A percentile compares a stretch with the other conserved stretches of the same genome.
phyloP scores from a whole-genome alignment of 2,113 vertebrate species.

The Pseudopodoces humilis region DNA sequence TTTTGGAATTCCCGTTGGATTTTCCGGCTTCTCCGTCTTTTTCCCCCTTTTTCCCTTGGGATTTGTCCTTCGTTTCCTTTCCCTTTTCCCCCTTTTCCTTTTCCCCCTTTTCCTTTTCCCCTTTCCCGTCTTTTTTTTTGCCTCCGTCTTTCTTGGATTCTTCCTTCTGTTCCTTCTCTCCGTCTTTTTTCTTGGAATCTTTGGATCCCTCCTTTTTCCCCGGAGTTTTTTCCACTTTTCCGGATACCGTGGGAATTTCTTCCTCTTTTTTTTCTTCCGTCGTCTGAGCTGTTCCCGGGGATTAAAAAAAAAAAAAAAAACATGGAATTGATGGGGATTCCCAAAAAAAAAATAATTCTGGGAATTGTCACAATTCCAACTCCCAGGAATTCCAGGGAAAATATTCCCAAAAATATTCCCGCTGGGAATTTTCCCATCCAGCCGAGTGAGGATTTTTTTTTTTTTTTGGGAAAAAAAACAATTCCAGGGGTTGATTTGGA shows the following conservation, averaged over 20 bases:
- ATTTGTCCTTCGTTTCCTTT: not conserved
- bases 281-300: not conserved
- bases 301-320: not conserved
- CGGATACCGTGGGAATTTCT: constrained; percentile 44
- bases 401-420: not conserved
- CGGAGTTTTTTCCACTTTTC: constrained; percentile 29
- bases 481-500: not conserved
- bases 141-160: not conserved
- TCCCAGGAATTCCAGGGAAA: not conserved
- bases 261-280: constrained; percentile 25
- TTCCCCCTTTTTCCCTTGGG: not conserved
- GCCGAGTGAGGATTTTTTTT: not conserved
- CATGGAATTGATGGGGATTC: not conserved
- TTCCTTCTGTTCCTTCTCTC: constrained; percentile 20
- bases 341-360: accelerated
- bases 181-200: not conserved
- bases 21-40: not conserved
- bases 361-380: not conserved
- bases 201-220: constrained; percentile 32
- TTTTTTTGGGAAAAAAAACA: not conserved
- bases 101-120: not conserved
- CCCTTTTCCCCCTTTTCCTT: not conserved
- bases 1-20: constrained; percentile 31
- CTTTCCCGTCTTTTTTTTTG: constrained; percentile 26
- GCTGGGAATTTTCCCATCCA: not conserved